Evolutionary conservation across 2,797 vertebrate genomes (phyloP), one percentile per base, ranked within the genome.

Genomic region (Carcharodon carcharias): DNA sequence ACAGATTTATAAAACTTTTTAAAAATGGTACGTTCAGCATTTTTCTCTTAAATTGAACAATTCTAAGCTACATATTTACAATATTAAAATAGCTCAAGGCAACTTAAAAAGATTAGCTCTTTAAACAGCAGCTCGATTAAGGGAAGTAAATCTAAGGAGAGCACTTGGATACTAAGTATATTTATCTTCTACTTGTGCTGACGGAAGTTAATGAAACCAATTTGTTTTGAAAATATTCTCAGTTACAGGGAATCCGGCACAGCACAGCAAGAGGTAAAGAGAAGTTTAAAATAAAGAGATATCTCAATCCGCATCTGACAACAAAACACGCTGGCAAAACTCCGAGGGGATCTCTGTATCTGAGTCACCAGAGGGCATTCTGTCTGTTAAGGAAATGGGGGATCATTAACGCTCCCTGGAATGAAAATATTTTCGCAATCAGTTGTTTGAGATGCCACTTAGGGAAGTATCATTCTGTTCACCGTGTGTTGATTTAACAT

Each of bases 151-250:
- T 45, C 91, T 65, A 45, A 45, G 63, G 18, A 11, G 67, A 93
- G n/a, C 40, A 93, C 61, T 93, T 67, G 91, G 91, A 61, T 67
- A 93, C 67, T 93, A 65, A 67, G 91, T 93, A 93, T 93, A 45
- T 93, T 67, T 93, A n/a, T 93, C 61, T 93, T 93, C 18, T 26
- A 40, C 91, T 93, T 93, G 61, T 45, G 21, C 40, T 45, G 23
- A 93, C 45, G 61, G 40, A 93, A 93, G 91, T 67, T 67, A 67
- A 93, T 67, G n/a, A 93, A 93, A 91, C 54, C 54, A 91, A 91
- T 91, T 56, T 91, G 88, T 91, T 56, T 56, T n/a, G 54, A 35
- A 91, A 91, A 67, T 93, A 67, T 93, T 65, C n/a, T 21, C 91
- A 93, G 16, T 65, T 67, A 40, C 8, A 65, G 16, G 63, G 61